Base-by-base conservation (phyloP, 1,140 invertebrate species). In the Delia radicum region DNA sequence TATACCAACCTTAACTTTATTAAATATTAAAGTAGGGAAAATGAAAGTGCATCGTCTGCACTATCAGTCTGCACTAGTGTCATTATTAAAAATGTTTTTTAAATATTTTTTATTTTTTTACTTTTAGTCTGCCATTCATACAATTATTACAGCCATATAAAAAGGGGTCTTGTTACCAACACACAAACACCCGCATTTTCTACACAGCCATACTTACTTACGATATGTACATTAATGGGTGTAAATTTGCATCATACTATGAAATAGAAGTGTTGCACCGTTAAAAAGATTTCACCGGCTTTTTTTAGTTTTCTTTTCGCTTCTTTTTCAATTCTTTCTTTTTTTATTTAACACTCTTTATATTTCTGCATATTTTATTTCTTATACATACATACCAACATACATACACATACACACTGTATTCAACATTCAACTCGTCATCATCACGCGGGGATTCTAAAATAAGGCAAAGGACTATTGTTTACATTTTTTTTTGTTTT, bases 321-420 rank as follows among this genome's bases (percentile, higher is more conserved):
- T 63, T 27, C n/a, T 28, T 67, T 69, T 69, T 21, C 6, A 37
- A 21, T 55, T 55, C 21, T 55, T 21, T 21, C 29, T 69, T 69
- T 69, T 69, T 69, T 33, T 27, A 37, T 33, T 69, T 31, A 31
- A 67, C 63, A 73, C 33, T 73, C 42, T 73, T 73, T 55, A 21
- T 61, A 73, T 73, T 26, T 73, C 24, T 73, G 72, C 37, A 73
- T 73, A 73, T 73, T 73, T 73, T 73, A 37, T 73, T 46, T 26
- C 48, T 8, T 37, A n/a, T n/a, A n/a, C n/a, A n/a, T n/a, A n/a
- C 10, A 10, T 33, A 37, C 65, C 18, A 24, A 33, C 72, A 73
- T 2, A 61, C 37, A 21, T 24, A 73, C 24, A 27, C 24, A 61
- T 13, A 24, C n/a, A 48, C 42, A 0, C 67, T 28, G 37, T 42